Percentiles rank a stretch among this genome's conserved stretches.
phyloP scores from a whole-genome alignment of 1,140 invertebrate genomes.

The Battus philenor region DNA sequence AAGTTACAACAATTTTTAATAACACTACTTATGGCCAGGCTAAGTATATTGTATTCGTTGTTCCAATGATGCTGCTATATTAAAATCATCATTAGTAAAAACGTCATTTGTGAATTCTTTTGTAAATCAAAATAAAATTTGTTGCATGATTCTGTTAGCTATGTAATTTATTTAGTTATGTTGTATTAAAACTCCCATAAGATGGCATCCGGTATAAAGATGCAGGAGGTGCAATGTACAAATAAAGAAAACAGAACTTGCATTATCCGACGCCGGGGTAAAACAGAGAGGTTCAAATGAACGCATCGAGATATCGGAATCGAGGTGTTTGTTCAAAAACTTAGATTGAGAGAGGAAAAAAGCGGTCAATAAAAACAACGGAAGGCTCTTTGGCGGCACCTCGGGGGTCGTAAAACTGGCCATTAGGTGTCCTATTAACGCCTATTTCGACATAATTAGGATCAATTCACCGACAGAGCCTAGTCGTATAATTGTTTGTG shows the following conservation, averaged over 20 bases:
- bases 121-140: too few species aligned
- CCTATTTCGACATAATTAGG: slow-evolving; percentile 72
- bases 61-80: too few species aligned
- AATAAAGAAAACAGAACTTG: slow-evolving; percentile 14
- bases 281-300: slow-evolving; percentile 47
- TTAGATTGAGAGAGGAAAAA: slow-evolving; percentile 53
- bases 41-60: too few species aligned
- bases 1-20: too few species aligned
- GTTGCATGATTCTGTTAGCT: too few species aligned
- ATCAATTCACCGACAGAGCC: slow-evolving; percentile 52
- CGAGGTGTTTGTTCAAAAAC: slow-evolving; percentile 58
- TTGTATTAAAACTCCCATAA: too few species aligned
- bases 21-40: too few species aligned
- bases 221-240: too few species aligned
- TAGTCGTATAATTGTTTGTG: slow-evolving; percentile 58
- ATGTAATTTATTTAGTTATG: too few species aligned
- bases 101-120: too few species aligned
- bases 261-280: slow-evolving; percentile 23
- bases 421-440: slow-evolving; percentile 71
- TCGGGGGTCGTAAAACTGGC: slow-evolving; percentile 51
- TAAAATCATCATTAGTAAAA: too few species aligned
- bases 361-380: slow-evolving; percentile 59
- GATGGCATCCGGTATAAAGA: too few species aligned
- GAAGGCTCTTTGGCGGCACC: slow-evolving; percentile 62
- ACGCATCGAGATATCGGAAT: slow-evolving; percentile 41